Evolutionary conservation across 2,888 invertebrate genomes (phyloP).

Genomic region (Odontocerum albicorne): DNA sequence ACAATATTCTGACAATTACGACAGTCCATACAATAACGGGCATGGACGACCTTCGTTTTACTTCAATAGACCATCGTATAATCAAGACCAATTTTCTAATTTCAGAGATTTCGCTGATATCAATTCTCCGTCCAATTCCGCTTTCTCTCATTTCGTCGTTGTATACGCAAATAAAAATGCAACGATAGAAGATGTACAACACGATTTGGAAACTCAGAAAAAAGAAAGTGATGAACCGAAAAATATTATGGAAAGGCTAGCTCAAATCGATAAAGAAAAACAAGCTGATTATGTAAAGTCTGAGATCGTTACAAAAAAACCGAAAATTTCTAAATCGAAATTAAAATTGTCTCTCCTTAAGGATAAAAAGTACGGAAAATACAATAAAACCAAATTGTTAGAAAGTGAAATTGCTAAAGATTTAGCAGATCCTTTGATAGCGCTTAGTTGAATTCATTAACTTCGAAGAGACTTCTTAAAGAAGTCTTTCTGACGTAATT

Average conservation of each 20-base stretch:
- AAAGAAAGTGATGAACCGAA: conserved; percentile 73
- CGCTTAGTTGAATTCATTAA: conserved; percentile 59
- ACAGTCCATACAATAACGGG: conserved; percentile 66
- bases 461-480: neutral
- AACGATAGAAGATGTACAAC: conserved; percentile 58
- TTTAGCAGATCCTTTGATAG: conserved; percentile 65
- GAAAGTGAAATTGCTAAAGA: conserved; percentile 60
- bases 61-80: conserved; percentile 68
- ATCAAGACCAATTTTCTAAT: conserved; percentile 84
- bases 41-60: conserved; percentile 70
- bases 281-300: conserved; percentile 36
- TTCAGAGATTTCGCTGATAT: conserved; percentile 91
- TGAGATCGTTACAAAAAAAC: conserved; percentile 46
- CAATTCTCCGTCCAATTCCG: conserved; percentile 77
- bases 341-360: conserved; percentile 61
- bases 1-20: conserved; percentile 61
- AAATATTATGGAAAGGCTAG: conserved; percentile 80
- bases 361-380: conserved; percentile 57
- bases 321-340: conserved; percentile 63
- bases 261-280: conserved; percentile 66
- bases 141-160: conserved; percentile 81
- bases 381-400: conserved; percentile 49
- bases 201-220: conserved; percentile 44
- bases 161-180: conserved; percentile 83
- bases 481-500: neutral